Conservation (phyloP, 1,140 invertebrate species). For the Triops cancriformis region DNA sequence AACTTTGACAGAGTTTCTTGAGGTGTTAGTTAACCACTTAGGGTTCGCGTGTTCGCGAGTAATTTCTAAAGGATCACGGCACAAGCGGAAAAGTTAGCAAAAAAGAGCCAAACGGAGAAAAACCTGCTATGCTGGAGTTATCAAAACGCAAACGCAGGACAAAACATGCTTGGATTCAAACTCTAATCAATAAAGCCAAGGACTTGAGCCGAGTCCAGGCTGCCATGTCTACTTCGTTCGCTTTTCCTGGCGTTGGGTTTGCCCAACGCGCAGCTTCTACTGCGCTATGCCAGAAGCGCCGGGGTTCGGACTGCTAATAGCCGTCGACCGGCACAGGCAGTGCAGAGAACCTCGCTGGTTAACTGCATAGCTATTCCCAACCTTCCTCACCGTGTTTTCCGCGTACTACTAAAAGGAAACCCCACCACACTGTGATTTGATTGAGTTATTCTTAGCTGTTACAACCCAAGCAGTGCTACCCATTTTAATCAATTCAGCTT, state of each 20-base stretch:
- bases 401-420: background rate
- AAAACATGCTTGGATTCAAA: conserved; percentile 14
- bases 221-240: background rate
- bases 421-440: background rate
- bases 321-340: background rate
- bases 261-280: background rate
- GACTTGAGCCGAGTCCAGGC: background rate
- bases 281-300: background rate
- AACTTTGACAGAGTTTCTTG: no score
- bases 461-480: no score
- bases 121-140: background rate
- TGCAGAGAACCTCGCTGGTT: background rate
- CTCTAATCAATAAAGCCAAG: conserved; percentile 8
- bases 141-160: background rate
- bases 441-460: background rate
- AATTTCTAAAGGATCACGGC: no score
- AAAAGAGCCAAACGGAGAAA: background rate
- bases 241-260: background rate
- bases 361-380: conserved; percentile 1
- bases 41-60: no score
- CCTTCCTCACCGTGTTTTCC: background rate
- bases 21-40: no score
- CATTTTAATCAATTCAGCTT: no score
- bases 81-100: background rate
- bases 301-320: background rate